These are phyloP conservation scores for Callosobruchus maculatus DNA, from an alignment of 2,888 invertebrate species.

Conservation along the genomic window DNA sequence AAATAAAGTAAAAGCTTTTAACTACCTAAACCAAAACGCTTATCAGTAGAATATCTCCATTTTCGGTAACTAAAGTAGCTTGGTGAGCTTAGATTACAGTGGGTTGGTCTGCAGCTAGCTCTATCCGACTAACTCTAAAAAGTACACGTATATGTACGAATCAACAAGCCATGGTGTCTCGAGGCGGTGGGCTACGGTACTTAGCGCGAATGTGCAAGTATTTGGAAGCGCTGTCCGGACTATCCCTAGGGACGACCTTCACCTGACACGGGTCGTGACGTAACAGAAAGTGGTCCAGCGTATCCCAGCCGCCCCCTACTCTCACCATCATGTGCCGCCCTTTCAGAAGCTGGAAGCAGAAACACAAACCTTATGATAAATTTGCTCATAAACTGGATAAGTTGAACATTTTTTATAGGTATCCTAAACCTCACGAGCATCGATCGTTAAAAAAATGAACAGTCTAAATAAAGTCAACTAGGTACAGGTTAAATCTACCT, in stretches of 20 bases:
- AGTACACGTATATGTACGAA: not conserved
- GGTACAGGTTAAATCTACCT: too few species aligned
- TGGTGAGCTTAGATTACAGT: not conserved
- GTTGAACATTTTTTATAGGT: too few species aligned
- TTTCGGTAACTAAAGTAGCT: not conserved
- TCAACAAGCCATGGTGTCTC: constrained; percentile 54
- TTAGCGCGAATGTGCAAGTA: constrained; percentile 71
- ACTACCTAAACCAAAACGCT: too few species aligned
- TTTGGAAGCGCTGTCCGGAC: constrained; percentile 41
- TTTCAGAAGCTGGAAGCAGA: constrained; percentile 69
- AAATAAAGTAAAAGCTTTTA: too few species aligned
- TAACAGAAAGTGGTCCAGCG: constrained; percentile 85
- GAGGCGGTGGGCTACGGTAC: constrained; percentile 66
- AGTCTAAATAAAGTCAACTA: too few species aligned
- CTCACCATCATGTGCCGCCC: constrained; percentile 95
- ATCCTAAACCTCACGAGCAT: too few species aligned
- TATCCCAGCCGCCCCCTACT: constrained; percentile 88
- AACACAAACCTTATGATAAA: not conserved
- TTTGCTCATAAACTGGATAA: too few species aligned
- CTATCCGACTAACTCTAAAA: not conserved
- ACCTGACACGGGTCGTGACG: constrained; percentile 86
- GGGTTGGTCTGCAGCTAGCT: not conserved
- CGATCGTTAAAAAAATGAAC: too few species aligned
- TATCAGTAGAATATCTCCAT: too few species aligned
- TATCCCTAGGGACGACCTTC: constrained; percentile 45